Percentiles rank a stretch among this genome's conserved stretches.
Evolutionary conservation across 2,797 vertebrate genomes (phyloP).

Genomic region (Hipposideros larvatus): DNA sequence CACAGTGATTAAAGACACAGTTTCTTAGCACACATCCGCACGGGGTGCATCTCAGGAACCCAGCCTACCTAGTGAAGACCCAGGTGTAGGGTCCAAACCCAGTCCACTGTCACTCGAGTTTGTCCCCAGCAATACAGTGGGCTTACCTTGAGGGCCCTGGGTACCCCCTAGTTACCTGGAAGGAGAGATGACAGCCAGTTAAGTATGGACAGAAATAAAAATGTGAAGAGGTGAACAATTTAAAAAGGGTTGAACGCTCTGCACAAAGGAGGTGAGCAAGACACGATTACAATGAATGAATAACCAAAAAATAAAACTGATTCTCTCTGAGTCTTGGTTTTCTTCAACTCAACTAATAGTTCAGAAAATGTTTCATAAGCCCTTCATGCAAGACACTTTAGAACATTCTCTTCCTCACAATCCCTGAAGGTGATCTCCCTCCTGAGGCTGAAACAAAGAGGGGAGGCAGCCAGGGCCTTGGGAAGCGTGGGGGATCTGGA

Average conservation of each 20-base stretch:
- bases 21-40: neutral
- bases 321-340: neutral
- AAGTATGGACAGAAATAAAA: neutral
- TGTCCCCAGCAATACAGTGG: neutral
- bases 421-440: neutral
- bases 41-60: neutral
- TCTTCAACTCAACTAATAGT: neutral
- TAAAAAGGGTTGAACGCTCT: neutral
- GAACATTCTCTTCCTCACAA: neutral
- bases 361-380: neutral
- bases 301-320: neutral
- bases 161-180: neutral
- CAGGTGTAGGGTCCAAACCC: neutral
- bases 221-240: neutral
- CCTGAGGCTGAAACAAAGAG: neutral
- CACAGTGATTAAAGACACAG: neutral
- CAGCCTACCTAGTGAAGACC: neutral
- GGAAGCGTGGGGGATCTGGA: neutral
- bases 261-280: neutral
- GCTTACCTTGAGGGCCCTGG: neutral
- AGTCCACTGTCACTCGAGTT: neutral
- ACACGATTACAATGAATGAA: neutral
- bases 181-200: neutral
- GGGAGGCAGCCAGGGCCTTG: neutral
- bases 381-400: neutral